Evolutionary conservation across 2,888 invertebrate species (phyloP).

Genomic region (Dorcus hopei): DNA sequence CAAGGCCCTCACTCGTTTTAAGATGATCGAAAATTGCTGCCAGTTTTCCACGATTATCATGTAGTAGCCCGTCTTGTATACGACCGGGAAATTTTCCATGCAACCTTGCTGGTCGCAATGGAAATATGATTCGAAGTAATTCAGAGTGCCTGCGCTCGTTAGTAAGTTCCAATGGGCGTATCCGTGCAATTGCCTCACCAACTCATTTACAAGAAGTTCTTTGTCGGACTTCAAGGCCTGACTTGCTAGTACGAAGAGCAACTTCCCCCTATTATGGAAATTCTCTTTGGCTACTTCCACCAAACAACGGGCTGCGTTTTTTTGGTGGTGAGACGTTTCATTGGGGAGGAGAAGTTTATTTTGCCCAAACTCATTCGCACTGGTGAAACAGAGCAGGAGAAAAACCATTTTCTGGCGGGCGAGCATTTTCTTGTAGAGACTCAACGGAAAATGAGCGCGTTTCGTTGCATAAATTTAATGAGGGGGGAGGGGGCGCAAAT

Average conservation of each 20-base stretch:
- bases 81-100: conserved; percentile 13
- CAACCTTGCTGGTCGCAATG: conserved; percentile 5
- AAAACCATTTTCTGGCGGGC: too few relatives aligned
- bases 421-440: too few relatives aligned
- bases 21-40: conserved; percentile 10
- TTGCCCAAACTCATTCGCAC: too few relatives aligned
- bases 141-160: conserved; percentile 6
- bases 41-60: conserved; percentile 20
- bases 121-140: conserved; percentile 10
- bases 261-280: conserved; percentile 7
- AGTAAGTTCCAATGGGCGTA: conserved; percentile 11
- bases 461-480: too few relatives aligned
- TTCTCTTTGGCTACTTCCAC: conserved; percentile 7
- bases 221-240: too few relatives aligned
- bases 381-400: too few relatives aligned
- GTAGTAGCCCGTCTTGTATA: conserved; percentile 14
- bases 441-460: too few relatives aligned
- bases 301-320: background rate
- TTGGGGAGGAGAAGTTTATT: too few relatives aligned
- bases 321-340: too few relatives aligned
- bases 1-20: conserved; percentile 7
- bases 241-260: conserved; percentile 16
- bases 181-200: conserved; percentile 5
- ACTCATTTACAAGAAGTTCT: background rate
- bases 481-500: too few relatives aligned